Evolutionary conservation across 2,797 vertebrate genomes (phyloP), one percentile per base, ranked within the genome.

Genomic region (Falco columbarius): DNA sequence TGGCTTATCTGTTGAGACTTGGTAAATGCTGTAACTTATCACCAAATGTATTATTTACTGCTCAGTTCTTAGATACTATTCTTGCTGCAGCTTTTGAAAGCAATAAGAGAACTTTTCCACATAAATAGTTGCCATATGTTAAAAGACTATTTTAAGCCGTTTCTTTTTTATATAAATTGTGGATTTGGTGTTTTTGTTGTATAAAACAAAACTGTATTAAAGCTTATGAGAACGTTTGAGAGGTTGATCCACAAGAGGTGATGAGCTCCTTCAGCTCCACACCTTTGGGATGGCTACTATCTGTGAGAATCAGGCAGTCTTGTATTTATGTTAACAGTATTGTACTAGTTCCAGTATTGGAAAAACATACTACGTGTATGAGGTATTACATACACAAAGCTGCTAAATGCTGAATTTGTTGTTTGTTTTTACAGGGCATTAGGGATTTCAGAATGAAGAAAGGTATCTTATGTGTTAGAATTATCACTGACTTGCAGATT

Each of bases 1-100:
- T 91, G 42, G 68, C n/a, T 95, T 94, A 80, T 17, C 66, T 86
- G 62, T 89, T 94, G 66, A 93, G 74, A 38, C 34, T 91, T 90
- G 63, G 32, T 26, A 66, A 86, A 84, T 75, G 63, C 70, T 87
- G 42, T 59, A 72, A 75, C 20, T 59, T 44, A 47, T 9, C 70
- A 36, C 74, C 83, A 91, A 62, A 81, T 66, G 6, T 56, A 24
- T 81, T 75, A 40, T 9, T 80, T 87, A 72, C 68, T 73, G 91
- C 74, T 86, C 42, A 20, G 82, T 91, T 83, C 29, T 90, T 62
- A 29, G 24, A 63, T 82, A 80, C 42, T 95, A 75, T 88, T 83
- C 80, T 91, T 90, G 51, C 81, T 96, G 89, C 76, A 71, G 90
- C 80, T 95, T 93, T 61, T 52, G 56, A 96, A 91, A 96, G 94